A percentile compares a stretch with the other conserved stretches of the same genome.
Conservation (phyloP, 2,888 invertebrate species). For the Eustalomyia histrio region DNA sequence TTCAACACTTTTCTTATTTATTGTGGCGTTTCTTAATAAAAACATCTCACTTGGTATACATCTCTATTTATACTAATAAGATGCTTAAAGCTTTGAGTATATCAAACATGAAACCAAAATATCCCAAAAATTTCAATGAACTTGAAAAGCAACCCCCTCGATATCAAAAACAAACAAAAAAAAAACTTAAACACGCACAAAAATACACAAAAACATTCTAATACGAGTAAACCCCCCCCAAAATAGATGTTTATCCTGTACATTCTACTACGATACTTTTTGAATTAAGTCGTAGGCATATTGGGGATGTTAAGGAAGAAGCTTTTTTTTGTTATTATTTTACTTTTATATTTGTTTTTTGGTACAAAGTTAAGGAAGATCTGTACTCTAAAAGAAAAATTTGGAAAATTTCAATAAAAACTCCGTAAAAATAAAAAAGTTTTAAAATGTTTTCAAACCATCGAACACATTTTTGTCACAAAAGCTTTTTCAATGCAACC, state of each 20-base stretch:
- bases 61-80: slow-evolving; percentile 74
- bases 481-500: too few species aligned
- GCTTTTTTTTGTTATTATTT: slow-evolving; percentile 46
- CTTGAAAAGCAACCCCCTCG: slow-evolving; percentile 58
- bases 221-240: too few species aligned
- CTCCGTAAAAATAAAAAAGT: too few species aligned
- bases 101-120: slow-evolving; percentile 67
- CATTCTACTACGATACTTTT: slow-evolving; percentile 10
- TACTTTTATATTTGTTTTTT: slow-evolving; percentile 20
- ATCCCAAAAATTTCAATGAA: slow-evolving; percentile 56
- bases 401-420: too few species aligned
- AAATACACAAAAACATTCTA: slow-evolving; percentile 61
- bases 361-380: slow-evolving; percentile 53
- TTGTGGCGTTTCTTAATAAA: slow-evolving; percentile 65
- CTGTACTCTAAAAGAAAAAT: too few species aligned
- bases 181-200: too few species aligned
- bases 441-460: too few species aligned
- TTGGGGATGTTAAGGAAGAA: slow-evolving; percentile 57
- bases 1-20: slow-evolving; percentile 58
- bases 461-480: too few species aligned
- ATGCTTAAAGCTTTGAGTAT: slow-evolving; percentile 58
- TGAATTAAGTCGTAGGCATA: slow-evolving; percentile 1
- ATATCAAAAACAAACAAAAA: slow-evolving; percentile 44
- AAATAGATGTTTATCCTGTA: slow-evolving; percentile 44
- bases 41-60: slow-evolving; percentile 77